These are phyloP conservation scores for Lutjanus erythropterus DNA, from an alignment of 2,113 vertebrate species.

Conservation along the genomic window DNA sequence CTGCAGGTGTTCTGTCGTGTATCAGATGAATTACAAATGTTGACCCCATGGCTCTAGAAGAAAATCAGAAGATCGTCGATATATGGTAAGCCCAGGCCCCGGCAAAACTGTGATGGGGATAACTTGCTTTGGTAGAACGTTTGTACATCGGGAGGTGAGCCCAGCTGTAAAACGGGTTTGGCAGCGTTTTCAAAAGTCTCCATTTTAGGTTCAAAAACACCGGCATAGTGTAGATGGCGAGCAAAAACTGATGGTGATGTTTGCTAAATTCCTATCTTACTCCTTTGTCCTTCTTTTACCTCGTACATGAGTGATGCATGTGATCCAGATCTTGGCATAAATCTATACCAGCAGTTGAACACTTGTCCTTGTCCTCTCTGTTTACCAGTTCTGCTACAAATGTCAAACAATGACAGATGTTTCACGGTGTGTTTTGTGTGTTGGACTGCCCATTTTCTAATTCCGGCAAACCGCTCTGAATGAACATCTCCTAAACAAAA, in stretches of 20 bases:
- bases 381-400: slow-evolving; percentile 6
- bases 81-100: too few species aligned
- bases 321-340: neutral
- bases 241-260: neutral
- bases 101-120: too few species aligned
- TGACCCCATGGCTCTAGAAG: neutral
- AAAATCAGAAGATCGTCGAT: neutral
- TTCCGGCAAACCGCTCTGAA: slow-evolving; percentile 16
- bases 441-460: slow-evolving; percentile 26
- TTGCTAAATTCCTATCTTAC: neutral
- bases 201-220: too few species aligned
- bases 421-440: neutral
- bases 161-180: too few species aligned
- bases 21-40: neutral
- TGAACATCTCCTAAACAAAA: slow-evolving; percentile 39
- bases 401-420: slow-evolving; percentile 24
- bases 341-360: neutral
- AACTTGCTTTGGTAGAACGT: too few species aligned
- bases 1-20: neutral
- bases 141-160: too few species aligned
- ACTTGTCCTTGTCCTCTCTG: neutral
- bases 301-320: neutral
- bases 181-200: too few species aligned
- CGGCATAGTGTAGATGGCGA: too few species aligned
- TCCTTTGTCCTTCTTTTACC: neutral